These are phyloP conservation scores for Phoenoteleia sp. DNA, from an alignment of 2,888 invertebrate species.

Conservation along the genomic window DNA sequence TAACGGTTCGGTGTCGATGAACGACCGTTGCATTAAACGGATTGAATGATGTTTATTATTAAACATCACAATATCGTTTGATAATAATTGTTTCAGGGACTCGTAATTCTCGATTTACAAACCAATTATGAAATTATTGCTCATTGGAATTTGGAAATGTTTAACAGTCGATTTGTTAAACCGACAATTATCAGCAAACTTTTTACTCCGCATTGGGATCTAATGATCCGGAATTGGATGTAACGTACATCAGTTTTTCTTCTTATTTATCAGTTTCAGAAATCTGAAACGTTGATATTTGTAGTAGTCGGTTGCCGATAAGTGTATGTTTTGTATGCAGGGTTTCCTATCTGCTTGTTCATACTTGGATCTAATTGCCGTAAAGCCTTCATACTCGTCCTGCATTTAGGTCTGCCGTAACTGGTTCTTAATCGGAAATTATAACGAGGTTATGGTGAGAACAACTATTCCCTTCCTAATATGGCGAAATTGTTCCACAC, in stretches of 20 bases:
- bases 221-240: slow-evolving; percentile 12
- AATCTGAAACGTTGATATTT: slow-evolving; percentile 46
- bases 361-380: slow-evolving; percentile 61
- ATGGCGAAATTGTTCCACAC: slow-evolving; percentile 3
- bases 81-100: slow-evolving; percentile 22
- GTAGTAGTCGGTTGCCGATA: slow-evolving; percentile 44
- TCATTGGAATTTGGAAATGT: no score
- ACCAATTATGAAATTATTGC: background rate
- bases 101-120: background rate
- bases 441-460: slow-evolving; percentile 44
- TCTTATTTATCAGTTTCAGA: slow-evolving; percentile 44
- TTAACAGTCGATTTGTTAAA: no score
- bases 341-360: slow-evolving; percentile 55
- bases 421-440: slow-evolving; percentile 58
- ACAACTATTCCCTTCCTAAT: slow-evolving; percentile 21
- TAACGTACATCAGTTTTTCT: slow-evolving; percentile 47
- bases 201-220: background rate
- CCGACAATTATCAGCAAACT: background rate
- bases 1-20: slow-evolving; percentile 33
- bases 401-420: slow-evolving; percentile 51
- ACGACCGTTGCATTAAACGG: slow-evolving; percentile 3
- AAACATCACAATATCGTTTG: background rate
- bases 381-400: slow-evolving; percentile 48
- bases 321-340: slow-evolving; percentile 55
- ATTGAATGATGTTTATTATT: slow-evolving; percentile 39